Conservation (phyloP, 2,888 invertebrate genomes). For the Notodonta ziczac region DNA sequence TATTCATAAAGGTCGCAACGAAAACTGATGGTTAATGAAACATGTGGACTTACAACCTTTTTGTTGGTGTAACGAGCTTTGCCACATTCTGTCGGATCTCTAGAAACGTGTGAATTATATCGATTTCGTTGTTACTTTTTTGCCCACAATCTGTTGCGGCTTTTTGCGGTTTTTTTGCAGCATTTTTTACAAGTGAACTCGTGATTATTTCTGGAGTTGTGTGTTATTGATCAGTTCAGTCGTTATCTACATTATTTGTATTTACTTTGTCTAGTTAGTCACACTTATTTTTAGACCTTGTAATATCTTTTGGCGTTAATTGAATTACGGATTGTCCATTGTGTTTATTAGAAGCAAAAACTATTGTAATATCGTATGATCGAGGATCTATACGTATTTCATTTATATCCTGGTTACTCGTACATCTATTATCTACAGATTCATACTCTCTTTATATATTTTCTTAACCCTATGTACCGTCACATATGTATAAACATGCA, state of each 20-base stretch:
- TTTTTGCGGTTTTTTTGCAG: slow-evolving; percentile 15
- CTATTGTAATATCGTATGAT: background rate
- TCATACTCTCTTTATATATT: too few species aligned
- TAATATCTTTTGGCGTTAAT: background rate
- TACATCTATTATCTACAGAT: too few species aligned
- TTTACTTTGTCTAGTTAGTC: slow-evolving; percentile 26
- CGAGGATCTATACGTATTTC: background rate
- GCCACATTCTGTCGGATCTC: slow-evolving; percentile 34
- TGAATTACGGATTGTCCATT: slow-evolving; percentile 2
- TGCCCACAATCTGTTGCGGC: slow-evolving; percentile 22
- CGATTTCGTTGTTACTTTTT: slow-evolving; percentile 45
- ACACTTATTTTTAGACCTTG: background rate
- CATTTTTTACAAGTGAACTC: slow-evolving; percentile 28
- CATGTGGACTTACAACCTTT: slow-evolving; percentile 1
- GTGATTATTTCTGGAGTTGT: slow-evolving; percentile 34
- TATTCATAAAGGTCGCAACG: slow-evolving; percentile 1
- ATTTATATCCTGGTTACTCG: background rate
- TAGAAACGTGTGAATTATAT: slow-evolving; percentile 56
- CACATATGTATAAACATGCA: too few species aligned
- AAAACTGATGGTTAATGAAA: slow-evolving; percentile 1
- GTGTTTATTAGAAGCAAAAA: background rate
- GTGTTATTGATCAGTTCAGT: slow-evolving; percentile 25
- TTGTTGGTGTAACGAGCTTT: slow-evolving; percentile 5
- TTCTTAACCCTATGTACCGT: too few species aligned
- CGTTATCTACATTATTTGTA: slow-evolving; percentile 29